Evolutionary conservation across 2,888 invertebrate species (phyloP).

Genomic region (Yponomeuta malinellus): DNA sequence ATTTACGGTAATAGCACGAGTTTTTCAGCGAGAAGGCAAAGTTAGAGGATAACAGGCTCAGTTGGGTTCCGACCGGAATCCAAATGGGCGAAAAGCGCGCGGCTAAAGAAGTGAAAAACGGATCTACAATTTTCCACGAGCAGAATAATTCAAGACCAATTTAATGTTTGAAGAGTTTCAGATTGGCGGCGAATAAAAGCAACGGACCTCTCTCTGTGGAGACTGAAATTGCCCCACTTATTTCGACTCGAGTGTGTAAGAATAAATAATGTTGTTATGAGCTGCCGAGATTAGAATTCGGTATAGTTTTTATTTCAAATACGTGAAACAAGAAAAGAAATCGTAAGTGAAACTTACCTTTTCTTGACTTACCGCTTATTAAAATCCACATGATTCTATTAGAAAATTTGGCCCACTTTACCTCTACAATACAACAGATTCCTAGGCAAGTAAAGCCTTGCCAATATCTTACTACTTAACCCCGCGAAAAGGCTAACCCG

Average conservation of each 20-base stretch:
- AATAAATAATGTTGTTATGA: conserved; percentile 7
- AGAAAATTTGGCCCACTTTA: neutral
- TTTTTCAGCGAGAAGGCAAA: conserved; percentile 66
- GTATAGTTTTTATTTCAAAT: neutral
- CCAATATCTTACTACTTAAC: neutral
- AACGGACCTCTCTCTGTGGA: conserved; percentile 31
- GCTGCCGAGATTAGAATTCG: neutral
- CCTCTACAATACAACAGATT: neutral
- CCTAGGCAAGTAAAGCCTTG: neutral
- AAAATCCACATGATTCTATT: too few species aligned
- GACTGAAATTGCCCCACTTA: conserved; percentile 18
- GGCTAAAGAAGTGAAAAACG: conserved; percentile 59
- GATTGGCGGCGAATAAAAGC: conserved; percentile 14
- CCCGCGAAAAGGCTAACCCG: neutral
- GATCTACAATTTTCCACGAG: conserved; percentile 48
- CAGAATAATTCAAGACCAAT: conserved; percentile 56
- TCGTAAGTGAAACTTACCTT: neutral
- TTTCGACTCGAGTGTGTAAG: conserved; percentile 14
- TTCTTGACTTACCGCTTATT: neutral
- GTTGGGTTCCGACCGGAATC: conserved; percentile 59
- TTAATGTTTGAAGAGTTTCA: conserved; percentile 47
- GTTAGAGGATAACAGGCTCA: conserved; percentile 65
- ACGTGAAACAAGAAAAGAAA: neutral
- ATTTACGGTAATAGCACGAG: conserved; percentile 73
- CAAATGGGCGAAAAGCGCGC: conserved; percentile 59